Percentiles rank a stretch among this genome's conserved stretches.
Conservation (phyloP, 2,888 invertebrate species). For the Callimorpha dominula region DNA sequence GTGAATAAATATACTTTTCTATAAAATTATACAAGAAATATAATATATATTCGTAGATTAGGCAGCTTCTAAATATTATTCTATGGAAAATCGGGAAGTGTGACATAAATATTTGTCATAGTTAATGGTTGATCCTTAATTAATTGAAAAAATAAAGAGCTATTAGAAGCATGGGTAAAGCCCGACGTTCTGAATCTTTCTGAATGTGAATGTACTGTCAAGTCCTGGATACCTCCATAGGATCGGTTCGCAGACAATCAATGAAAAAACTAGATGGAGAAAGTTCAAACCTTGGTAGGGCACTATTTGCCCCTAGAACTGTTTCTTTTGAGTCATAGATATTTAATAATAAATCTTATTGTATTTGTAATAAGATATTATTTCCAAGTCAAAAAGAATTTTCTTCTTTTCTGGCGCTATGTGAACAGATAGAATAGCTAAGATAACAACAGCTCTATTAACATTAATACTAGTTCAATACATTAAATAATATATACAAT, state of each 20-base stretch:
- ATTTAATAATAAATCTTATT: not conserved
- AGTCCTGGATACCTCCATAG: too few relatives aligned
- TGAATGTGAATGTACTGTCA: too few relatives aligned
- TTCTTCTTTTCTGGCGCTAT: not conserved
- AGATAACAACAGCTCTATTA: slow-evolving; percentile 8
- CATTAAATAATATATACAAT: slow-evolving; percentile 45
- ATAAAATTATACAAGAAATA: not conserved
- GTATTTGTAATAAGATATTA: not conserved
- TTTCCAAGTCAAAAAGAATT: not conserved
- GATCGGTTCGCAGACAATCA: too few relatives aligned
- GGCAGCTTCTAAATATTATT: not conserved
- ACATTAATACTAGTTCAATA: slow-evolving; percentile 22
- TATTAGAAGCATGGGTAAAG: too few relatives aligned
- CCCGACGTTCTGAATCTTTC: too few relatives aligned
- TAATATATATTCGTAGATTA: not conserved
- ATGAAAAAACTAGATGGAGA: too few relatives aligned
- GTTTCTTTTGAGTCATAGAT: not conserved
- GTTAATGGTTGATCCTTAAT: not conserved
- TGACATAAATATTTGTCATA: not conserved
- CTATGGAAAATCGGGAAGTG: not conserved
- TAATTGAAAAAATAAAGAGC: not conserved
- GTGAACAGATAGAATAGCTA: not conserved
- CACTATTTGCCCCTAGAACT: too few relatives aligned
- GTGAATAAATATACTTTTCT: not conserved
- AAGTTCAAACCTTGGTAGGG: too few relatives aligned